Base-by-base conservation (phyloP, 2,888 invertebrate genomes). In the Drosophila lacicola region DNA sequence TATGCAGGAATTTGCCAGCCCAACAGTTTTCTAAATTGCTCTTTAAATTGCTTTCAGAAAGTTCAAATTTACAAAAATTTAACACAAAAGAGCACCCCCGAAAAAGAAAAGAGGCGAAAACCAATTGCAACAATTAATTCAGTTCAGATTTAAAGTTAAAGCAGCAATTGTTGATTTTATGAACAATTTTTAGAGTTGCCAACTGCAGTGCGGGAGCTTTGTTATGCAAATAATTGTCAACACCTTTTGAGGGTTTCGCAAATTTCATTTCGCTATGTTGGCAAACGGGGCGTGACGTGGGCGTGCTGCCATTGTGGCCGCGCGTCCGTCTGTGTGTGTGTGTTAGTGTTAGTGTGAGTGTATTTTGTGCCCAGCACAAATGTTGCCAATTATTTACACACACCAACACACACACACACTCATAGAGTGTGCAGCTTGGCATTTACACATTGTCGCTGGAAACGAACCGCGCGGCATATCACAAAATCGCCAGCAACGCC, bases 211-310 rank as follows among this genome's bases (percentile, higher is more conserved):
- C 74, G 29, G 29, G 29, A 64, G 88, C 85, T 89, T 89, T 85
- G 89, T 85, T 89, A 89, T 85, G 85, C 85, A 88, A 85, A 89
- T 89, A 88, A 82, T 89, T 85, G 88, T 89, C 85, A 85, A 85
- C 85, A 85, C 85, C 85, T 89, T 89, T 82, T 80, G 80, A 74
- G 81, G 80, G 89, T 76, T 82, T 82, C 70, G 89, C 84, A 89
- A 83, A 88, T 87, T 83, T 87, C 74, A 83, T 87, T 83, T 77
- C 69, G 87, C 83, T 82, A 68, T 68, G 74, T 70, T 76, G 66
- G 51, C 68, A 64, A 80, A 68, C 87, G 49, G 75, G 80, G 85
- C 85, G 75, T 72, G 58, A 67, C 50, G 60, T 17, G 54, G 55
- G 61, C 45, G 50, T 57, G 25, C 29, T 2, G 8, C 37, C 50